Evolutionary conservation across 2,113 vertebrate species (phyloP), one percentile per base, ranked within the genome.

Genomic region (Corythoichthys intestinalis): DNA sequence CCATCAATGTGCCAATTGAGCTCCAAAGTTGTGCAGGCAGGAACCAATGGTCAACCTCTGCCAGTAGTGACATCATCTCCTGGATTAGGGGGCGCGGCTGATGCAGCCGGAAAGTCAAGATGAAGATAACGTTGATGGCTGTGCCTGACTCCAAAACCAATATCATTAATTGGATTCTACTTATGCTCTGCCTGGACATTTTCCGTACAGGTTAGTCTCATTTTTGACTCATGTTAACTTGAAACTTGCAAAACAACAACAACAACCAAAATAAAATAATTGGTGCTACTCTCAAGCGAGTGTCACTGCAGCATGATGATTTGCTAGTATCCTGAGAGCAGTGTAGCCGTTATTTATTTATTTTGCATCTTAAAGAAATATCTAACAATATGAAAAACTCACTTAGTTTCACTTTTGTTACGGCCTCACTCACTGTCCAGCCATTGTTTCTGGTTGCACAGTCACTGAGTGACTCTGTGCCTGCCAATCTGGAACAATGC

Each of bases 61-160:
- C 56, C 35, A 13, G 28, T 38, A 12, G 9, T 58, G 11, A 46
- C 60, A 39, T 62, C 8, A 62, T 20, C 15, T 62, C 41, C 60
- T 4, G 60, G 7, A 8, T 8, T 12, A n/a, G 60, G 20, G 39
- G 39, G 60, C 58, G 80, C 89, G 87, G 84, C 87, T 89, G 89
- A 91, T 82, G 79, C 83, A 90, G 87, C 80, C 84, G 83, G 74
- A 91, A 85, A 93, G 89, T 90, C 90, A 94, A 93, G 91, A 95
- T 95, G 94, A 94, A 92, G 93, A 87, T 90, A 89, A 92, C 88
- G 90, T 92, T 74, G 85, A 62, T 46, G 60, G 60, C 39, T 12
- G 85, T 85, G 81, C 70, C 85, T 83, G 84, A 82, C 75, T 89
- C 83, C 66, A 90, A 88, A 85, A 80, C 70, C 67, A 83, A 85